Evolutionary conservation across 2,797 vertebrate genomes (phyloP), one percentile per base, ranked within the genome.

Genomic region (Thunnus albacares): DNA sequence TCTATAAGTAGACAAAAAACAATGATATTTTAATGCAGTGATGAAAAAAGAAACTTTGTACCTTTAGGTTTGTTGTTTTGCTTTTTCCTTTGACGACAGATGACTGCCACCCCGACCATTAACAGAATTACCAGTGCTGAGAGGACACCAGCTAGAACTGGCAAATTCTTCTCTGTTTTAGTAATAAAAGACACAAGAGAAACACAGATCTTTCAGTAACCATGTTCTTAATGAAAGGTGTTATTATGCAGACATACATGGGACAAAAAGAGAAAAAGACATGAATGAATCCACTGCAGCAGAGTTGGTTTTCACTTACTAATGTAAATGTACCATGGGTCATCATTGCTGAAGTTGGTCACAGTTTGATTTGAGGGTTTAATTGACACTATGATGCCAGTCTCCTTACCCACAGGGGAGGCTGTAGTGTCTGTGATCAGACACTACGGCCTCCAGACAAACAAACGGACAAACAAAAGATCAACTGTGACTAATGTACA

Each of bases 251-350:
- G 7, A 74, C 0, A 52, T 1, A 28, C 1, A 20, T 58, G n/a
- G 0, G 58, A 14, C 24, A 24, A 24, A 24, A 24, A 24, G 24
- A 24, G 24, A 24, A 24, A 24, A 24, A 24, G 24, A 24, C 33
- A 9, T 59, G 2, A 51, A 81, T 66, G 18, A 51, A 82, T 66
- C 55, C 28, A 60, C 8, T 53, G 24, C 63, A 64, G 56, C 20
- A 58, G 26, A 58, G 30, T 75, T 52, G 63, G 43, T 56, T 80
- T 58, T 82, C 76, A 92, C 86, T 92, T 90, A 91, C 86, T 30
- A 69, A 79, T 30, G 38, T 61, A 61, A 69, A 79, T 30, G 38
- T 61, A 63, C 81, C 78, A 82, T 26, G 1, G 30, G 0, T 0
- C 64, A 1, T 26, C 41, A 6, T 1, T 6, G 33, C 0, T 2